Conservation (phyloP, 2,888 invertebrate species). For the Agapostemon virescens region DNA sequence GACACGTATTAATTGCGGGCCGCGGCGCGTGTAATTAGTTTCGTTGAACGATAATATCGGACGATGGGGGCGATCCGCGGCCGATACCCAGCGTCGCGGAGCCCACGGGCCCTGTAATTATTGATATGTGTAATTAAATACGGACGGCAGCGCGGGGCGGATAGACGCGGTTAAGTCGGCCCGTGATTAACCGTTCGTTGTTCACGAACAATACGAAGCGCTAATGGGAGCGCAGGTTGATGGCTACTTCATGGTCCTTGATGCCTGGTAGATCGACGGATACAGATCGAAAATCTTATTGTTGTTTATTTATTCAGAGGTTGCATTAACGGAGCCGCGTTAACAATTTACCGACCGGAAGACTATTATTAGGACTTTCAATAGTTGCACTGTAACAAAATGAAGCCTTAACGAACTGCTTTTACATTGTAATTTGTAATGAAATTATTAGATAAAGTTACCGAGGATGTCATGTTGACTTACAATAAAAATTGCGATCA, state of each 20-base stretch:
- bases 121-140: slow-evolving; percentile 53
- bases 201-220: background rate
- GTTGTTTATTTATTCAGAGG: background rate
- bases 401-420: no score
- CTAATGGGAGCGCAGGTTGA: background rate
- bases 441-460: no score
- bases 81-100: slow-evolving; percentile 26
- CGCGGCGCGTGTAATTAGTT: slow-evolving; percentile 46
- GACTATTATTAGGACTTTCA: no score
- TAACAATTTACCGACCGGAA: no score
- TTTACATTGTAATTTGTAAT: no score
- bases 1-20: slow-evolving; percentile 50
- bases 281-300: background rate
- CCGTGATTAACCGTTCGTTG: slow-evolving; percentile 33
- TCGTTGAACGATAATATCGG: slow-evolving; percentile 44
- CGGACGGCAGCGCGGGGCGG: slow-evolving; percentile 11
- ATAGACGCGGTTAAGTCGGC: background rate
- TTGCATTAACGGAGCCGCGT: background rate
- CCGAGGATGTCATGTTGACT: no score
- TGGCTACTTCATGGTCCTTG: background rate
- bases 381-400: no score
- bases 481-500: no score
- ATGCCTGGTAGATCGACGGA: background rate
- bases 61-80: slow-evolving; percentile 25
- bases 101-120: slow-evolving; percentile 44